These are phyloP conservation scores for Sardina pilchardus DNA, from an alignment of 2,113 vertebrate genomes.

Conservation along the genomic window DNA sequence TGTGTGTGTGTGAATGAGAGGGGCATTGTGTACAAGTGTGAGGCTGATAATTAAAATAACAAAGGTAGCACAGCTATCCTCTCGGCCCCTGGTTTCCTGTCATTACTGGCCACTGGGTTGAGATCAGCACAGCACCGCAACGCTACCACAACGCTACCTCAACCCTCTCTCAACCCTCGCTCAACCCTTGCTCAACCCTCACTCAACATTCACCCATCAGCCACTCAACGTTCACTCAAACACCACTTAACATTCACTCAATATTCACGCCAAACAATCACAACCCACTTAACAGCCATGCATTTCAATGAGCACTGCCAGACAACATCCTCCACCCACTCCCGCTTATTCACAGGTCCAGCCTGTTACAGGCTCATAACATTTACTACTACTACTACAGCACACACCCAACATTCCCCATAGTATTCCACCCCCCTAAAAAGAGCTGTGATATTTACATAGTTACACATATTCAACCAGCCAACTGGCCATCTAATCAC, in stretches of 20 bases:
- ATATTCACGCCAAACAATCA: neutral
- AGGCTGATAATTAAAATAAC: slow-evolving; percentile 11
- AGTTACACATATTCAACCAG: neutral
- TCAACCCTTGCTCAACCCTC: no score
- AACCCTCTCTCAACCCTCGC: no score
- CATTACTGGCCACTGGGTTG: neutral
- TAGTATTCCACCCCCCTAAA: no score
- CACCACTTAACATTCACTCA: slow-evolving; percentile 12
- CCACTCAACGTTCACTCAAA: neutral
- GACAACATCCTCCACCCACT: neutral
- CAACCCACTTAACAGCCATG: neutral
- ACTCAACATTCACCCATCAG: neutral
- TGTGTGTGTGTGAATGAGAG: neutral
- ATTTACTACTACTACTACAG: neutral
- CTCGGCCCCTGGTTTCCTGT: neutral
- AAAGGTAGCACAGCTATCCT: neutral
- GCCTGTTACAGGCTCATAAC: neutral
- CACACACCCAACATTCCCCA: no score
- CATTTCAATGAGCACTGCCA: neutral
- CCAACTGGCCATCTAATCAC: neutral
- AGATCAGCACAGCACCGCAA: neutral
- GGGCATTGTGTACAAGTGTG: neutral
- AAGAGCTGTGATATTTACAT: neutral
- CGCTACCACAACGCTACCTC: neutral
- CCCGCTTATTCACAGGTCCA: neutral